Base-by-base conservation (phyloP, 2,888 invertebrate species). In the Drosophila suboccidentalis region DNA sequence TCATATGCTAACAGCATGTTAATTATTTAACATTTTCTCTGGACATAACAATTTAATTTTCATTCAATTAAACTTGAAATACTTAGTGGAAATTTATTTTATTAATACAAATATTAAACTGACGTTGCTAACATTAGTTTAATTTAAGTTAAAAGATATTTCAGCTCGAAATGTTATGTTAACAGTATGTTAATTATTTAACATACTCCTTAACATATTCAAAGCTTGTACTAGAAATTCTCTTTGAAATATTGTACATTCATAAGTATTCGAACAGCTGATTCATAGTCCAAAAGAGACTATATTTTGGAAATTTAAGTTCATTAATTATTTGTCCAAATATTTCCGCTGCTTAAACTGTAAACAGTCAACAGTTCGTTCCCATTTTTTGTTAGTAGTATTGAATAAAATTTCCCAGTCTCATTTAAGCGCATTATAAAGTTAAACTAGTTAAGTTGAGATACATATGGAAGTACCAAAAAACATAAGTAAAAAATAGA, bases 311-410 rank as follows among this genome's bases (percentile, higher is more conserved):
- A 47, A 54, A 47, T 46, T 50, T 51, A 55, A 53, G 43, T 76
- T 75, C 66, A 75, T 76, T 77, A 60, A 60, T 53, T 58, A 63
- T 64, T 67, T 39, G 39, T 22, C 17, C 58, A 55, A 49, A 59
- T 59, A 66, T 66, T 70, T 46, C 49, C 17, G 34, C 78, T 54
- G 39, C 63, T 83, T 71, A 73, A 82, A 83, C 71, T 71, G 79
- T 87, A 71, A 78, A 73, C 32, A 13, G 57, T 59, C 55, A 61
- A 85, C 82, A 71, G 82, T 82, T 85, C 58, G 88, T 78, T 82
- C 83, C 63, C 86, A 85, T 80, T 87, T 51, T 4, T 26, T 36
- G 3, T 43, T 26, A 43, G 3, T 43, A 15, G 19, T 38, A 39
- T 55, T 38, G 22, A 53, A 47, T 58, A 26, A 62, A 38, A 43